Evolutionary conservation across 2,113 vertebrate species (phyloP).

Genomic region (Columba janthina): DNA sequence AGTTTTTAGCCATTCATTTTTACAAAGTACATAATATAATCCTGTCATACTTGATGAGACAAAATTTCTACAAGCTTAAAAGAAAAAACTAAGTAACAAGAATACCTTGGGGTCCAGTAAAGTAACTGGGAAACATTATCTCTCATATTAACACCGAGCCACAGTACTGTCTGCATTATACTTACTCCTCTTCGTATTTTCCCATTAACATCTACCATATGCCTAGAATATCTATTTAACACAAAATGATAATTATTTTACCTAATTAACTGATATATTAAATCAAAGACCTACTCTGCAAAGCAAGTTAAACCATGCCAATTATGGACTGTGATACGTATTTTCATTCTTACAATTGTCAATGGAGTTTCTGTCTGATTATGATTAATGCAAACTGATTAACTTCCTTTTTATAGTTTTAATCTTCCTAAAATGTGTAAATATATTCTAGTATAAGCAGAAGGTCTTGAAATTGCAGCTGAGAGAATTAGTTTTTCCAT

Average conservation of each 20-base stretch:
- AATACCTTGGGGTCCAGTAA: background rate
- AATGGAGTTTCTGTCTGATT: background rate
- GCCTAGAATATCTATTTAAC: conserved; percentile 3
- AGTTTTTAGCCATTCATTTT: background rate
- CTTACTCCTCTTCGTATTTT: background rate
- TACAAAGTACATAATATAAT: background rate
- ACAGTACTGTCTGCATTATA: background rate
- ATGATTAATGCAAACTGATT: conserved; percentile 36
- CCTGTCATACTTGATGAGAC: background rate
- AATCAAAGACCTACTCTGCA: background rate
- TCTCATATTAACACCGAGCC: background rate
- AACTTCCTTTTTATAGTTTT: conserved; percentile 13
- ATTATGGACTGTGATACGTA: background rate
- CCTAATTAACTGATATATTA: conserved; percentile 41
- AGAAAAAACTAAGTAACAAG: background rate
- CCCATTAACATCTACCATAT: conserved; percentile 8
- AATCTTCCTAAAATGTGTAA: conserved; percentile 24
- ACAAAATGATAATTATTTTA: conserved; percentile 46
- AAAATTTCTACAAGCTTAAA: background rate
- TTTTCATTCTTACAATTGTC: conserved; percentile 30
- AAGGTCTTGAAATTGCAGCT: background rate
- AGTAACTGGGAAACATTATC: background rate
- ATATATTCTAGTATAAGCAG: background rate
- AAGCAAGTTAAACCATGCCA: background rate
- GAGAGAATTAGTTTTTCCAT: background rate